Conservation (phyloP, 2,888 invertebrate species). For the Teleogryllus oceanicus region DNA sequence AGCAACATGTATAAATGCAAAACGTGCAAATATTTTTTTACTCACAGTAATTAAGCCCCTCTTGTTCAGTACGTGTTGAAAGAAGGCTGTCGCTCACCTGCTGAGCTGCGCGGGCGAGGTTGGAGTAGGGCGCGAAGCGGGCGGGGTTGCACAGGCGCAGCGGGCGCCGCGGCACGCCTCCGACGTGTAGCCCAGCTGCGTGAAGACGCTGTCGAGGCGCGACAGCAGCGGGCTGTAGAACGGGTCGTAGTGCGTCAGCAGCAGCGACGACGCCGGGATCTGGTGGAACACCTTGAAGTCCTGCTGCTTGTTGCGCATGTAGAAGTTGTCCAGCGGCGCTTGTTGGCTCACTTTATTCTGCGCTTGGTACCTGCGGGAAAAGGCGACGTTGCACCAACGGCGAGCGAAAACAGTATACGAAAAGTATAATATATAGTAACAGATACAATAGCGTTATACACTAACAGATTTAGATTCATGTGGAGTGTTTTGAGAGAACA, state of each 20-base stretch:
- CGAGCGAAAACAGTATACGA: too few species aligned
- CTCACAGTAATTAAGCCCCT: too few species aligned
- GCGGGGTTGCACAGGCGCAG: conserved; percentile 78
- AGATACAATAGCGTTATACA: too few species aligned
- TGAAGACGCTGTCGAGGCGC: conserved; percentile 57
- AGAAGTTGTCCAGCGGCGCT: background rate
- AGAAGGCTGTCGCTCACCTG: too few species aligned
- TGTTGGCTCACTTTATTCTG: conserved; percentile 34
- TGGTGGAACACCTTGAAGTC: conserved; percentile 83
- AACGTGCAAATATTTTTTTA: too few species aligned
- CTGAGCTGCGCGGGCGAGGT: conserved; percentile 82
- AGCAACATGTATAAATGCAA: too few species aligned
- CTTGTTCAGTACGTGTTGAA: too few species aligned
- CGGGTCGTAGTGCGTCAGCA: conserved; percentile 82
- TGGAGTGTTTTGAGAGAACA: too few species aligned
- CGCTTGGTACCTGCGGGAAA: background rate
- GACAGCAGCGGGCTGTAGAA: conserved; percentile 78
- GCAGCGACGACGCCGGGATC: conserved; percentile 76
- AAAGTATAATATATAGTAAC: too few species aligned
- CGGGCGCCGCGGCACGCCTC: conserved; percentile 68
- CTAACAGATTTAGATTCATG: too few species aligned
- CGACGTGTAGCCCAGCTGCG: conserved; percentile 51
- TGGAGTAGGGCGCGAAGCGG: conserved; percentile 80
- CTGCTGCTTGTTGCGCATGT: conserved; percentile 45
- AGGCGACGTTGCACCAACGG: too few species aligned